Percentiles rank a stretch among this genome's conserved stretches.
phyloP scores from a whole-genome alignment of 2,113 vertebrate species.

The Galemys pyrenaicus region DNA sequence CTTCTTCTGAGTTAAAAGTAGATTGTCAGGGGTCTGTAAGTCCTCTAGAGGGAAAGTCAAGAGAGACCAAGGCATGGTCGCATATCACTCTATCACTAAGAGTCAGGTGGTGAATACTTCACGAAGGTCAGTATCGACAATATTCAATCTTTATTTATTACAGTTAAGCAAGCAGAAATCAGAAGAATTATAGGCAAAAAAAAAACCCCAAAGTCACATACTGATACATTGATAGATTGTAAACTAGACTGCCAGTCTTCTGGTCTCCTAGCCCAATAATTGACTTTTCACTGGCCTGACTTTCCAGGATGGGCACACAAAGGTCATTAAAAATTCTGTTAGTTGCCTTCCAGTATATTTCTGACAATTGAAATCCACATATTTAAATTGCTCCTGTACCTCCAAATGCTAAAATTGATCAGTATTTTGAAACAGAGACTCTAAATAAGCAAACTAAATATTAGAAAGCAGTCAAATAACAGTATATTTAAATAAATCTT shows the following conservation, averaged over 20 bases:
- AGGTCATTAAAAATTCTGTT: not conserved
- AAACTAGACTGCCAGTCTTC: not conserved
- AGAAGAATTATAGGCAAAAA: not conserved
- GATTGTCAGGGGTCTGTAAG: not conserved
- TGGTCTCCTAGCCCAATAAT: not conserved
- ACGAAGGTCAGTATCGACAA: not conserved
- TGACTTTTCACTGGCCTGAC: not conserved
- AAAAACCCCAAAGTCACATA: not conserved
- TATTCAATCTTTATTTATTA: not conserved
- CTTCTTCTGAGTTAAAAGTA: slow-evolving; percentile 35
- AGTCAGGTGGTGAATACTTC: not conserved
- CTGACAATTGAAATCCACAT: not conserved
- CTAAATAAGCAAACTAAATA: not conserved
- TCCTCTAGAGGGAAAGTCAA: not conserved
- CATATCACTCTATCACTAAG: not conserved
- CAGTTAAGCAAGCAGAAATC: not conserved
- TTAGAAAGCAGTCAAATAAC: slow-evolving; percentile 17
- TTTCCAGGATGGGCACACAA: not conserved
- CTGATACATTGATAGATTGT: not conserved
- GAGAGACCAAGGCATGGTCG: not conserved
- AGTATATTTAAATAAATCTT: slow-evolving; percentile 1
- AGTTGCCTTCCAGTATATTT: not conserved
- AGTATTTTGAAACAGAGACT: not conserved
- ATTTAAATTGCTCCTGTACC: not conserved
- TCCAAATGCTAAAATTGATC: slow-evolving; percentile 6